Evolutionary conservation across 2,113 vertebrate genomes (phyloP).

Genomic region (Delphinus delphis): DNA sequence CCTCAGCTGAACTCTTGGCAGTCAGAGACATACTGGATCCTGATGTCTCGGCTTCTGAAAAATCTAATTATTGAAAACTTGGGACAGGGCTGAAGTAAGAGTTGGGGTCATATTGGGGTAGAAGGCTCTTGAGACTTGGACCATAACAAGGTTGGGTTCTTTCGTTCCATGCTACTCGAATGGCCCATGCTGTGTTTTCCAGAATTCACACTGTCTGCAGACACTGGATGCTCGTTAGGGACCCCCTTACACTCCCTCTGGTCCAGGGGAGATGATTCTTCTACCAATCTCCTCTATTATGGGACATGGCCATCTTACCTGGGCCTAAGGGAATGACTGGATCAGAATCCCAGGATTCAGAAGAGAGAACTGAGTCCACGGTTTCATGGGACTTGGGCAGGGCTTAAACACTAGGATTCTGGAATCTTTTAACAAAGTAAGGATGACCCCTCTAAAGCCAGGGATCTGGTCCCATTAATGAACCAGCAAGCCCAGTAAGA

Average conservation of each 20-base stretch:
- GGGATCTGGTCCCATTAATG: neutral
- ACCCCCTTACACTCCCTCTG: neutral
- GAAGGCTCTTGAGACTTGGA: neutral
- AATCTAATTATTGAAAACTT: neutral
- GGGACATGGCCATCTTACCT: neutral
- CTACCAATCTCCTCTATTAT: neutral
- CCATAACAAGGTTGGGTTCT: neutral
- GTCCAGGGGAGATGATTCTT: neutral
- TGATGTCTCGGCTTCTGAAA: neutral
- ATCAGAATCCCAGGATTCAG: neutral
- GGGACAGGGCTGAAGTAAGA: neutral
- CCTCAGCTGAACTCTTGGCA: neutral
- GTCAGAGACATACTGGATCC: neutral
- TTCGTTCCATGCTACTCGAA: neutral
- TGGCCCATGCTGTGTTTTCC: neutral
- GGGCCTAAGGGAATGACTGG: neutral
- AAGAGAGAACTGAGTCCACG: neutral
- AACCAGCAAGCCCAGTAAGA: neutral
- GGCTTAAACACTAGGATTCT: neutral
- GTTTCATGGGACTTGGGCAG: neutral
- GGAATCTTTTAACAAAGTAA: neutral
- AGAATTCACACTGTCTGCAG: neutral
- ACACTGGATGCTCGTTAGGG: neutral
- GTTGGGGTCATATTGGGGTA: neutral
- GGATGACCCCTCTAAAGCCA: neutral